Evolutionary conservation across 2,888 invertebrate species (phyloP).

Genomic region (Rhagonycha fulva): DNA sequence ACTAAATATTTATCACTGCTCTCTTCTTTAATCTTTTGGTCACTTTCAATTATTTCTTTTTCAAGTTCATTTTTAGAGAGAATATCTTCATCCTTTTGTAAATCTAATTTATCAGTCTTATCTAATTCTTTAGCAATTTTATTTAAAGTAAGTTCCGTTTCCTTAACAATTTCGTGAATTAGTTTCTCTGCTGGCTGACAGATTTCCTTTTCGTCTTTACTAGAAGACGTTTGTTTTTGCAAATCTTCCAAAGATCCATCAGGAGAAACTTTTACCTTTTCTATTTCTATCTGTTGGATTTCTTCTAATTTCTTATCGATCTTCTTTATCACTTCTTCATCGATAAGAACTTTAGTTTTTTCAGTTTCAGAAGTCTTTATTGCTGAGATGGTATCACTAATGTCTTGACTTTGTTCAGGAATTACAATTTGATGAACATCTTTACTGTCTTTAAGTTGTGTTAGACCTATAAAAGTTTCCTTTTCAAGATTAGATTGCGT

Average conservation of each 20-base stretch:
- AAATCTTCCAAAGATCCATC: background rate
- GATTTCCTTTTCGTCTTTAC: slow-evolving; percentile 15
- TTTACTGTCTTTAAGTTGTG: background rate
- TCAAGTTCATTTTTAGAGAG: background rate
- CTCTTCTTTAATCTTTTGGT: background rate
- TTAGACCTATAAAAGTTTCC: background rate
- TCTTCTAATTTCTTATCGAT: background rate
- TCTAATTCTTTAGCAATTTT: slow-evolving; percentile 14
- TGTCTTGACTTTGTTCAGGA: background rate
- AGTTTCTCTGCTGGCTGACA: slow-evolving; percentile 8
- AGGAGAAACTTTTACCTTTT: background rate
- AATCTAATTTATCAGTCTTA: slow-evolving; percentile 3
- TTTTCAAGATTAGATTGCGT: background rate
- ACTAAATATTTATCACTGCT: background rate
- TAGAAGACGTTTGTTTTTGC: background rate
- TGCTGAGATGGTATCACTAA: background rate
- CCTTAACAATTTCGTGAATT: slow-evolving; percentile 17
- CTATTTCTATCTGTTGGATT: background rate
- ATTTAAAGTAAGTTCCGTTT: background rate
- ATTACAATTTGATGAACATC: background rate
- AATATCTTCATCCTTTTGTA: background rate
- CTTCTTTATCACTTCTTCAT: background rate
- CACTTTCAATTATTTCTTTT: background rate
- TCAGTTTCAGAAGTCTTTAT: background rate
- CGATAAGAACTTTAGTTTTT: background rate